Evolutionary conservation across 2,888 invertebrate species (phyloP).

Genomic region (Liopterus haemorrhoidalis): DNA sequence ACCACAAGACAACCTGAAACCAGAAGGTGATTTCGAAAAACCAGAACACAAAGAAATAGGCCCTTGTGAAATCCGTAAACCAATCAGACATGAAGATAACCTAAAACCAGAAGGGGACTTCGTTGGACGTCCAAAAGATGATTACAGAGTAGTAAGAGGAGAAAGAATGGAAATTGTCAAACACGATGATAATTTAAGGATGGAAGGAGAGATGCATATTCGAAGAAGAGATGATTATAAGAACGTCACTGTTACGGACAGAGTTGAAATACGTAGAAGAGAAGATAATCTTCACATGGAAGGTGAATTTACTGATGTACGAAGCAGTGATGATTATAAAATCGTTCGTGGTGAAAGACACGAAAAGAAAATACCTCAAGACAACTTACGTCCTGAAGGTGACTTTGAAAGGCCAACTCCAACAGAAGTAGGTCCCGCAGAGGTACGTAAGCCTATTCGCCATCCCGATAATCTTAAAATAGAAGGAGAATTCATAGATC

Average conservation of each 20-base stretch:
- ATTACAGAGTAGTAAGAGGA: slow-evolving; percentile 51
- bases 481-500: slow-evolving; percentile 53
- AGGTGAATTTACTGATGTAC: slow-evolving; percentile 55
- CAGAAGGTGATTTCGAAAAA: slow-evolving; percentile 40
- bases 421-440: slow-evolving; percentile 40
- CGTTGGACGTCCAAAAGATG: slow-evolving; percentile 50
- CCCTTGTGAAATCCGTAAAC: slow-evolving; percentile 30
- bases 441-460: slow-evolving; percentile 44
- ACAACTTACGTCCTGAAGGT: slow-evolving; percentile 57
- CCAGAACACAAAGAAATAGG: slow-evolving; percentile 40
- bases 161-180: slow-evolving; percentile 48
- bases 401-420: slow-evolving; percentile 44
- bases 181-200: slow-evolving; percentile 52
- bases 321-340: slow-evolving; percentile 52
- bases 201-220: slow-evolving; percentile 50
- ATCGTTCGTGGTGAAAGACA: slow-evolving; percentile 44
- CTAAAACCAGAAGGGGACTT: slow-evolving; percentile 27
- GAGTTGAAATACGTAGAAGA: slow-evolving; percentile 48
- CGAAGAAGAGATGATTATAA: slow-evolving; percentile 28
- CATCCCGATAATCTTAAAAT: slow-evolving; percentile 52
- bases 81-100: slow-evolving; percentile 42
- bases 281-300: slow-evolving; percentile 58
- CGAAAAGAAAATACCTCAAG: slow-evolving; percentile 46
- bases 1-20: slow-evolving; percentile 54
- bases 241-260: slow-evolving; percentile 53